These are phyloP conservation scores for Galeopsomyia nigrocyanea DNA, from an alignment of 2,888 invertebrate species.

Conservation along the genomic window DNA sequence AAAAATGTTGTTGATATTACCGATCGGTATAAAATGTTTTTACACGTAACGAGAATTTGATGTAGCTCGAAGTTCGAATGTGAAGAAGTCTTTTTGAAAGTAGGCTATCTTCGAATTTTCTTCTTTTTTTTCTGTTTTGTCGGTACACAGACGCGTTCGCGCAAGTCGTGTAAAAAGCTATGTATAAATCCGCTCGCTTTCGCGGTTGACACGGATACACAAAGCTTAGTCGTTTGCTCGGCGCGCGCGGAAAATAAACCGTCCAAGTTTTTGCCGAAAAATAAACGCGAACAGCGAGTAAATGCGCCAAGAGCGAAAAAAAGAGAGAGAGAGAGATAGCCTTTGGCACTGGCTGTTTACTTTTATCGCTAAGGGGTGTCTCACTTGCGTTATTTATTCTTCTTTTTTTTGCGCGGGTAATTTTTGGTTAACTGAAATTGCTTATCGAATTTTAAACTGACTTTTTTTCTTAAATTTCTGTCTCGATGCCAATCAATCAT, in stretches of 20 bases:
- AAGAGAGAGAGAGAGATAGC: not conserved
- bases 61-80: not conserved
- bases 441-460: too few species aligned
- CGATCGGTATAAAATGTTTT: too few species aligned
- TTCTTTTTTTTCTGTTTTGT: too few species aligned
- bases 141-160: not conserved
- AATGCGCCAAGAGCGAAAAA: not conserved
- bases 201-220: constrained; percentile 28
- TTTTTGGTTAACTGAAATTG: not conserved
- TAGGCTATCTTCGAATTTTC: constrained; percentile 12
- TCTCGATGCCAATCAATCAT: not conserved
- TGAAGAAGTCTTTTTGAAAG: not conserved
- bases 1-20: too few species aligned
- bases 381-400: constrained; percentile 16
- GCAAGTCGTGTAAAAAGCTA: constrained; percentile 11
- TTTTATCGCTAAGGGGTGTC: not conserved
- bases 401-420: constrained; percentile 1
- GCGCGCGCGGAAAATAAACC: constrained; percentile 25
- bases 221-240: constrained; percentile 22
- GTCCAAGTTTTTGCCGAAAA: constrained; percentile 15
- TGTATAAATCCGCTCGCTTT: constrained; percentile 28
- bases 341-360: constrained; percentile 13
- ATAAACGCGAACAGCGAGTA: constrained; percentile 17
- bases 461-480: not conserved
- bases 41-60: constrained; percentile 3